Conservation (phyloP, 2,113 vertebrate species). For the Cyphomyrus discorhynchus region DNA sequence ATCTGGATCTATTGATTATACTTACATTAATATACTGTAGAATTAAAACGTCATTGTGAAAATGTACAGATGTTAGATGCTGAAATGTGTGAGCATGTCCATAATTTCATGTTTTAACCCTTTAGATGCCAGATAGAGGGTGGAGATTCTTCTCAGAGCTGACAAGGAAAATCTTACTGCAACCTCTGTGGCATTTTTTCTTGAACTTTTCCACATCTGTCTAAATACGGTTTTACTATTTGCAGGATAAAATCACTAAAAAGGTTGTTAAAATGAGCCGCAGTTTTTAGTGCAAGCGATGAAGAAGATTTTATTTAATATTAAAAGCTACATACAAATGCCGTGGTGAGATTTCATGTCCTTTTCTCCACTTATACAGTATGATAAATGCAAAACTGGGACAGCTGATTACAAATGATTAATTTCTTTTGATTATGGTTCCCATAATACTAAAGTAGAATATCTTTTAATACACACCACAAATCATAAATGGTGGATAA, state of each 20-base stretch:
- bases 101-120: not conserved
- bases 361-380: not conserved
- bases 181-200: not conserved
- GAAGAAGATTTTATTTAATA: not conserved
- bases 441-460: not conserved
- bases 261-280: not conserved
- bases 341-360: not conserved
- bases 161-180: not conserved
- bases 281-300: not conserved
- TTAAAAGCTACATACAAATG: not conserved
- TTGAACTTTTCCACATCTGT: not conserved
- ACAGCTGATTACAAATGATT: not conserved
- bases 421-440: not conserved
- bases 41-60: not conserved
- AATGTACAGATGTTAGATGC: not conserved
- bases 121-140: not conserved
- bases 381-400: not conserved
- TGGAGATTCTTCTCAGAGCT: not conserved
- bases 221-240: not conserved
- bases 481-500: not conserved
- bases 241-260: not conserved
- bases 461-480: not conserved
- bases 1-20: not conserved
- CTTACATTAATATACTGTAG: not conserved
- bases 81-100: not conserved